phyloP scores from a whole-genome alignment of 2,888 invertebrate genomes.

The Panzeria rudis region DNA sequence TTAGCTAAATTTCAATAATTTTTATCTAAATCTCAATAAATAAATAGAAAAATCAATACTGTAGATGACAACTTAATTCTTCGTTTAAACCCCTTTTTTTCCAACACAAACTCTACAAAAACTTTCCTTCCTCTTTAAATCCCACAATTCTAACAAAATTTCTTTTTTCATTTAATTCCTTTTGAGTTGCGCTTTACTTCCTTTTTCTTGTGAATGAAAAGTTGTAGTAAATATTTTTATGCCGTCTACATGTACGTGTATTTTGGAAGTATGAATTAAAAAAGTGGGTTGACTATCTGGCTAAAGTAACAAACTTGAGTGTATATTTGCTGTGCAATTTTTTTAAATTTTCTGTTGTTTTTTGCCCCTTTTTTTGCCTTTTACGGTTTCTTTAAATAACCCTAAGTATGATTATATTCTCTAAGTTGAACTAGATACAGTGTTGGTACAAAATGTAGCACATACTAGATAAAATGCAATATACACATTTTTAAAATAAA shows the following conservation, averaged over 20 bases:
- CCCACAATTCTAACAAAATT: slow-evolving; percentile 4
- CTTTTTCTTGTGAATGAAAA: slow-evolving; percentile 36
- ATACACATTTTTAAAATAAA: no score
- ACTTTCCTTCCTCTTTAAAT: slow-evolving; percentile 5
- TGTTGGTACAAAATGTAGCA: neutral
- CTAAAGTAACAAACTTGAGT: slow-evolving; percentile 23
- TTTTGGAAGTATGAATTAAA: slow-evolving; percentile 10
- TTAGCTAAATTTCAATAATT: no score
- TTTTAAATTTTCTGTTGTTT: slow-evolving; percentile 12
- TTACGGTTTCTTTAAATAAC: slow-evolving; percentile 40
- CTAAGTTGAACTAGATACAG: slow-evolving; percentile 11
- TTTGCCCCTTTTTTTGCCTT: slow-evolving; percentile 15
- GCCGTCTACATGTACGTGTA: neutral
- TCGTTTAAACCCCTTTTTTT: neutral
- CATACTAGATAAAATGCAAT: no score
- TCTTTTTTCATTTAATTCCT: slow-evolving; percentile 20
- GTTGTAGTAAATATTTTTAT: neutral
- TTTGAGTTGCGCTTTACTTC: slow-evolving; percentile 15
- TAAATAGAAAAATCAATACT: slow-evolving; percentile 17
- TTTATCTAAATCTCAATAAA: neutral
- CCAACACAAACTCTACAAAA: neutral
- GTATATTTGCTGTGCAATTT: slow-evolving; percentile 5
- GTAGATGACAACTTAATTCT: slow-evolving; percentile 42
- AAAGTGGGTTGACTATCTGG: slow-evolving; percentile 39
- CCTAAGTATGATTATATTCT: neutral